These are phyloP conservation scores for Fukomys damarensis DNA, from an alignment of 2,113 vertebrate species.

Conservation along the genomic window DNA sequence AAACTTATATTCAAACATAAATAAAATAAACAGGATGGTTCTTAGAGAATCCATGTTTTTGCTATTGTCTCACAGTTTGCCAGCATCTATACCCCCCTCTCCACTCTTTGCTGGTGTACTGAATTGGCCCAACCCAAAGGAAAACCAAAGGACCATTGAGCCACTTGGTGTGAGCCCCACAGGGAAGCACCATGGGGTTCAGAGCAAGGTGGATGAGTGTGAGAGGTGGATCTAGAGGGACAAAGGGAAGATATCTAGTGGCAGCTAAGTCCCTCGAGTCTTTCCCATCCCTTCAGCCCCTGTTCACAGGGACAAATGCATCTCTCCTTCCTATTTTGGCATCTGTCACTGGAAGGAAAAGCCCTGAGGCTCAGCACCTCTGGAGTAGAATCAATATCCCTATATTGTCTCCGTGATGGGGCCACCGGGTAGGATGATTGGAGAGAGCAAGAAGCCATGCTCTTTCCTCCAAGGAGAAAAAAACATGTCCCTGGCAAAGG, in stretches of 20 bases:
- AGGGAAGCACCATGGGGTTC: background rate
- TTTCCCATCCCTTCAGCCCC: background rate
- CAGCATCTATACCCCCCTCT: background rate
- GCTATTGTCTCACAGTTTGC: background rate
- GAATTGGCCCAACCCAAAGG: background rate
- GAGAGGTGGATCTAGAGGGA: background rate
- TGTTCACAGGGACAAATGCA: background rate
- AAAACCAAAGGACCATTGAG: background rate
- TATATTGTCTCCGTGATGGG: background rate
- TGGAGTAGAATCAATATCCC: background rate
- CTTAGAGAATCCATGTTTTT: background rate
- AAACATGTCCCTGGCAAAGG: slow-evolving; percentile 28
- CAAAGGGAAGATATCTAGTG: background rate
- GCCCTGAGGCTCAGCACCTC: background rate
- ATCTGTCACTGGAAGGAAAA: background rate
- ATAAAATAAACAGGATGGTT: background rate
- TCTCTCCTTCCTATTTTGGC: background rate
- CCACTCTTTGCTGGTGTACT: background rate
- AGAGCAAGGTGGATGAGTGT: background rate
- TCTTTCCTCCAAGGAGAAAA: background rate
- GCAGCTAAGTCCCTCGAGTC: background rate
- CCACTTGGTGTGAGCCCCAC: background rate
- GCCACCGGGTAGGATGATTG: background rate
- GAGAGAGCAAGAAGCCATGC: background rate
- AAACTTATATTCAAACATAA: background rate